Base-by-base conservation (phyloP, 2,888 invertebrate genomes). In the Cerastis leucographa region DNA sequence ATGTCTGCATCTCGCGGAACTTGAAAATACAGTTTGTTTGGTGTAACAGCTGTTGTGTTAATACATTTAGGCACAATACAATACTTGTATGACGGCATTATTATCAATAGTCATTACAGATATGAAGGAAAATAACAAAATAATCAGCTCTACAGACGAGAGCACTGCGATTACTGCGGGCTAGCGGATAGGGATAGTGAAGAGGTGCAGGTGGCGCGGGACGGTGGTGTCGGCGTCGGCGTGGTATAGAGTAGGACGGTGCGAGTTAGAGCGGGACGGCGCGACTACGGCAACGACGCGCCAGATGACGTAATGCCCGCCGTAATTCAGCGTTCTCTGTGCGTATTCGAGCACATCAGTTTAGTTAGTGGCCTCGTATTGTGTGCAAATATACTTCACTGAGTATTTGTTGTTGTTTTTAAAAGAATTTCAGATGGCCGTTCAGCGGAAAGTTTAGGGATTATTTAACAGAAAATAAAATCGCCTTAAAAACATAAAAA, bases 21-120 rank as follows among this genome's bases (percentile, higher is more conserved):
- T 64, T 25, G 64, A 49, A 80, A 78, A 78, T 56, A 78, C 40
- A 46, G 62, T 54, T 77, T 77, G 11, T 72, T 62, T 46, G 77
- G 77, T 46, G 80, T 46, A 54, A 77, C 62, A 54, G 40, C 19
- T 72, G 77, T 62, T 46, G 80, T 54, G 72, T 29, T 77, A 12
- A 72, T 46, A 80, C 77, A 77, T 46, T 62, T 80, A 40, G 77
- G 77, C 62, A 77, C 77, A 46, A 77, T 17, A 25, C 77, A 77
- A 62, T 80, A 29, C 22, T 80, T 77, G 62, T 77, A 77, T 19
- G 49, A 7, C 19, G 61, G 44, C 77, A 77, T 77, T 71, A 64
- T 59, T 66, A 78, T 76, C 54, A 65, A 40, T 62, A 46, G 12
- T 76, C 17, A 40, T 40, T 14, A 46, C 12, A 51, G 71, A 42